Percentiles rank a stretch among this genome's conserved stretches.
Evolutionary conservation across 2,888 invertebrate genomes (phyloP).

Genomic region (Noctua comes): DNA sequence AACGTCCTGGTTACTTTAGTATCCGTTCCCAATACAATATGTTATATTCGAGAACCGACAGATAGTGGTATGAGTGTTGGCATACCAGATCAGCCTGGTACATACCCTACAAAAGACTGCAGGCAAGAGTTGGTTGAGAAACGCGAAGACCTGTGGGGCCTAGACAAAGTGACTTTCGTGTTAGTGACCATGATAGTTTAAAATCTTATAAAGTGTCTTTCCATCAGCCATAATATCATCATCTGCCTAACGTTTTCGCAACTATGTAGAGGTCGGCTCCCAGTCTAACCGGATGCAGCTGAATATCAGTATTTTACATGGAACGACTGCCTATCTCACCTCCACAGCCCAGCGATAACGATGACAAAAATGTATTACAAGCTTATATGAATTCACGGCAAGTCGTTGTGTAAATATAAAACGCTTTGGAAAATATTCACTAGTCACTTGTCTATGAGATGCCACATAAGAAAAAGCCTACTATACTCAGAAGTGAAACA

Average conservation of each 20-base stretch:
- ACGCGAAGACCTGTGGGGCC: not conserved
- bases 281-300: not conserved
- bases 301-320: not conserved
- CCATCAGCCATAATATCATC: not conserved
- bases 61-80: not conserved
- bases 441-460: not conserved
- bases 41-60: not conserved
- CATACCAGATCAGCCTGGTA: no score
- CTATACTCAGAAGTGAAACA: not conserved
- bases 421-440: not conserved
- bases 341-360: not conserved
- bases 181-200: no score
- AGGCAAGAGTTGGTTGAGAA: not conserved
- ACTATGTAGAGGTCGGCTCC: not conserved
- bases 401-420: not conserved
- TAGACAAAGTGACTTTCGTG: not conserved
- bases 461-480: not conserved
- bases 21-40: constrained; percentile 1
- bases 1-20: not conserved
- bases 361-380: not conserved
- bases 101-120: not conserved
- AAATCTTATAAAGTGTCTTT: no score
- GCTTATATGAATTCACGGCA: not conserved
- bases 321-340: not conserved
- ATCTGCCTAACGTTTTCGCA: not conserved